Base-by-base conservation (phyloP, 2,113 vertebrate genomes). In the Morphnarchus princeps region DNA sequence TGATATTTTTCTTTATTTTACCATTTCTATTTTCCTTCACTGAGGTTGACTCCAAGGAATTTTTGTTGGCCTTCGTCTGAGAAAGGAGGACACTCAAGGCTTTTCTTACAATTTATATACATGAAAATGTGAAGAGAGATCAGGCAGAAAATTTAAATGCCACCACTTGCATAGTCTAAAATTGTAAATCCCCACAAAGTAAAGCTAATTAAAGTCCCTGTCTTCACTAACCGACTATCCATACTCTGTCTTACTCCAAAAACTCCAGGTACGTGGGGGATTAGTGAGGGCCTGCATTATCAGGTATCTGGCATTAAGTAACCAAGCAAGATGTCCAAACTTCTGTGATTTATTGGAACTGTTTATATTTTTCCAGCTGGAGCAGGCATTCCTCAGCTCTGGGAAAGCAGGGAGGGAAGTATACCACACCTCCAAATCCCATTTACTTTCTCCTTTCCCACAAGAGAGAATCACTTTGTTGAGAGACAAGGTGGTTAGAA, bases 291-390 rank as follows among this genome's bases (percentile, higher is more conserved):
- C 47, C 87, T 95, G 69, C 77, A 61, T 83, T 87, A 82, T 61
- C 73, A 82, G 92, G 38, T 80, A 63, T 67, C 77, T 89, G 90
- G 92, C 93, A 93, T 91, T 81, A 84, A 80, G 59, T 95, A 88
- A 80, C 84, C 14, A 26, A 80, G 78, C 36, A 73, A 77, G 81
- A 49, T 90, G 50, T 71, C 84, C 85, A 58, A 32, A 61, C 43
- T 50, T 40, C 78, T 34, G 61, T 67, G 85, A 92, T 49, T 76
- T 82, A 61, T 24, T 85, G 61, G 49, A 93, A 81, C 66, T 94
- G 74, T 97, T 97, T 85, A 29, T 96, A 63, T 95, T 96, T 97
- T 97, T 93, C 89, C 97, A 97, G 93, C 87, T 96, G 93, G 90
- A 82, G 47, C 1, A 82, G 72, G 81, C 74, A 87, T 77, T 91